Percentiles rank a stretch among this genome's conserved stretches.
Conservation (phyloP, 2,113 vertebrate species). For the Ptilonorhynchus violaceus region DNA sequence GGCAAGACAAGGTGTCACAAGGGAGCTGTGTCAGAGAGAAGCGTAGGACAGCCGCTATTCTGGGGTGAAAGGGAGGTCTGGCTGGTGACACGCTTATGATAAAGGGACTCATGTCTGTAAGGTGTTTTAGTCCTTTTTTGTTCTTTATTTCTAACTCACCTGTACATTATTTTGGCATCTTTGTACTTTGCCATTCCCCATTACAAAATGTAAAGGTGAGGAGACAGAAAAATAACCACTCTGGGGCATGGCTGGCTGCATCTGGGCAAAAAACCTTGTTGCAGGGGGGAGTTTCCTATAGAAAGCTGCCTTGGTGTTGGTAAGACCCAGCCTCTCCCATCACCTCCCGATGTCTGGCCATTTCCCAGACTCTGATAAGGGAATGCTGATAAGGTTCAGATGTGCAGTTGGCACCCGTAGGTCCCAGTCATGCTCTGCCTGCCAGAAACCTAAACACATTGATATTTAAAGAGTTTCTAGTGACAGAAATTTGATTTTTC, state of each 20-base stretch:
- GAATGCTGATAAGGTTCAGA: neutral
- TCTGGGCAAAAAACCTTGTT: neutral
- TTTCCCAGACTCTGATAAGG: neutral
- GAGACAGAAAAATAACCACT: neutral
- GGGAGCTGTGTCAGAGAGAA: neutral
- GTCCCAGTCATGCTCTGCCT: neutral
- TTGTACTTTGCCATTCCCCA: neutral
- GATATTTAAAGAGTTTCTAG: neutral
- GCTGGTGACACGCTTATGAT: neutral
- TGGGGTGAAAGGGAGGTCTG: neutral
- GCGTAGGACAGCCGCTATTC: neutral
- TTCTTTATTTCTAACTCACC: neutral
- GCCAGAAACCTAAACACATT: neutral
- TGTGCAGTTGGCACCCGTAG: neutral
- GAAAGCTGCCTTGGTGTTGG: neutral
- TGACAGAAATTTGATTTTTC: neutral
- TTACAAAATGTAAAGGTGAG: rapidly evolving
- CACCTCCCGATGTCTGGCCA: neutral
- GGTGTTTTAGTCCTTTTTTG: neutral
- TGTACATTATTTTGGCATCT: neutral
- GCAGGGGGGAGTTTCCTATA: neutral
- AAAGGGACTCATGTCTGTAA: neutral
- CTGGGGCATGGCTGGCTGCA: too few relatives aligned
- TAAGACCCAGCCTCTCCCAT: neutral
- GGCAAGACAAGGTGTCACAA: neutral